These are phyloP conservation scores for Trichosurus vulpecula DNA, from an alignment of 2,797 vertebrate genomes.

Conservation along the genomic window DNA sequence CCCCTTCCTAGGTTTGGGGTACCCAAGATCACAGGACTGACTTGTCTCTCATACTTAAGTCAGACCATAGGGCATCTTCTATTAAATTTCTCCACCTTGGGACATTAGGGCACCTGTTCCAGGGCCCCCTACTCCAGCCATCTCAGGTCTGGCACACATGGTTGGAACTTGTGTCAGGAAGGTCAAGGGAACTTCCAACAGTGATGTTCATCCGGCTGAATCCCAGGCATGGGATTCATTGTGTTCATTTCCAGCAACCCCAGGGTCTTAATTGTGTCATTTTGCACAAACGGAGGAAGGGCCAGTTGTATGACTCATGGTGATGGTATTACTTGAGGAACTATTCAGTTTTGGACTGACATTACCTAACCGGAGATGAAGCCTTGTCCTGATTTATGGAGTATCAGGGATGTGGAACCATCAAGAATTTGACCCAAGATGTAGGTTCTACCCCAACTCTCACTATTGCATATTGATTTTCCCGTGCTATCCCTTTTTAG, in stretches of 20 bases:
- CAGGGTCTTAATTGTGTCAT: constrained; percentile 53
- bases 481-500: neutral
- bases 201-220: constrained; percentile 1
- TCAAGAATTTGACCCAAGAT: neutral
- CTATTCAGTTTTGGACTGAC: neutral
- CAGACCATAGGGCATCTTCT: neutral
- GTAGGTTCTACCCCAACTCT: neutral
- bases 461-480: constrained; percentile 14
- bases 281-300: constrained; percentile 63
- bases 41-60: neutral
- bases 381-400: neutral
- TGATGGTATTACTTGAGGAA: neutral
- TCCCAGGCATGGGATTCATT: constrained; percentile 9
- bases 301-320: constrained; percentile 56
- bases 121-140: neutral
- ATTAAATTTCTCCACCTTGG: neutral
- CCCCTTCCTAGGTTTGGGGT: neutral
- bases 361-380: constrained; percentile 20
- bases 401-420: neutral
- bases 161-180: neutral
- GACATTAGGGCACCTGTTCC: neutral
- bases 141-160: neutral
- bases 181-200: constrained; percentile 30
- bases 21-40: neutral
- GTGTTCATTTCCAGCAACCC: constrained; percentile 47